Evolutionary conservation across 1,140 invertebrate species (phyloP), one percentile per base, ranked within the genome.

Genomic region (Drosophila novamexicana): DNA sequence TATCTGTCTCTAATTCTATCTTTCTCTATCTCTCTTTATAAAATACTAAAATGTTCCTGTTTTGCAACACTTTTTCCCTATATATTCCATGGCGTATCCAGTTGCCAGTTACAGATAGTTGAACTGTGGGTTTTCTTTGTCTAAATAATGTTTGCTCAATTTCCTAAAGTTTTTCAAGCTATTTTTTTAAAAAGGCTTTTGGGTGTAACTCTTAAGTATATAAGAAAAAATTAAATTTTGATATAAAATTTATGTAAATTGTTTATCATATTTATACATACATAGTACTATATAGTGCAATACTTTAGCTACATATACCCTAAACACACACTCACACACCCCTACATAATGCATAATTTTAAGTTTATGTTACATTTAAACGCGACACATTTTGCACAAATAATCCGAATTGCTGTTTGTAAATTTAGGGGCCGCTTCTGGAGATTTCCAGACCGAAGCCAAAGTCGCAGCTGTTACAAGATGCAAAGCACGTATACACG

Each of bases 331-430:
- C 18, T 53, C 61, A 77, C 52, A 77, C 59, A 77, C 29, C 63
- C 32, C 65, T 44, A 80, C 39, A 81, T 32, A 59, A 71, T 71
- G 57, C 52, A 42, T 80, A 84, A 73, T 44, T 56, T 54, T 84
- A 84, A 85, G 81, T 80, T 84, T 80, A 69, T 77, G 80, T 84
- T 70, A 80, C 45, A 75, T 73, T 80, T 84, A 84, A 84, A 77
- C 40, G 50, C 62, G 50, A 63, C 45, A 42, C 75, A 82, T 45
- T 62, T 59, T 65, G 81, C 57, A 88, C 76, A 47, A 80, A 78
- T 2, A 66, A 69, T 59, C 82, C 70, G 54, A 64, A 75, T 78
- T 82, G 73, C 32, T 79, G 50, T 64, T 81, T 49, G 78, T 61
- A 59, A 63, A 52, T 86, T 82, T 70, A 54, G 67, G 61, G 64